Base-by-base conservation (phyloP, 2,113 vertebrate genomes). In the Axis porcinus region DNA sequence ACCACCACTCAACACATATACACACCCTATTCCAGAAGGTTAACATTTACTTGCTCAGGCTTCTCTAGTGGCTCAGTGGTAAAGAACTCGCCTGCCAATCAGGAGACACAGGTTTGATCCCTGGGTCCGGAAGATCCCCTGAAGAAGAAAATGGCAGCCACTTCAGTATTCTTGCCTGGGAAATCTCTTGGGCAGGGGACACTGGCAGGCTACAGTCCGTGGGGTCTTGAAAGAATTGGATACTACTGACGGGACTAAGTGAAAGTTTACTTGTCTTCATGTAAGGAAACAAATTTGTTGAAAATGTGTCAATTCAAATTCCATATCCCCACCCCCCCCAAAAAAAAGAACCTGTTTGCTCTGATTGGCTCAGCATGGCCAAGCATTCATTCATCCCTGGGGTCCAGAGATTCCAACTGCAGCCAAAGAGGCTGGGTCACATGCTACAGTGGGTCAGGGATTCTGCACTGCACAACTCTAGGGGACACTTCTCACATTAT, bases 211-310 rank as follows among this genome's bases (percentile, higher is more conserved):
- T 1, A 74, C 10, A 74, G 67, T 23, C 67, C 19, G 23, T 40
- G 36, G 21, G 21, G 36, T 74, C 11, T 40, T 74, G 67, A 74
- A 74, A 74, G 67, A 74, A 74, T 25, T 74, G 67, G 36, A 43
- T 12, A 76, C 7, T 23, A 43, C 70, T 43, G 23, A 76, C 23
- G 15, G 0, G 0, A 76, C 70, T 76, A 23, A 76, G 25, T 76
- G 21, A 76, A 76, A 43, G 70, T 76, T 43, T 74, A 74, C 67
- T 40, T 94, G 25, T 28, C 70, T 81, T 93, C 9, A 15, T 52
- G 58, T 60, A 43, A 70, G 50, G 43, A 92, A 86, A 90, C n/a
- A 86, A 30, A 64, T 74, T 79, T 36, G 70, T 50, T n/a, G 23
- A 16, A 82, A 40, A 14, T 85, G 47, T 89, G 40, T 82, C 55